These are phyloP conservation scores for Alentia gelatinosa DNA, from an alignment of 2,888 invertebrate species.

Conservation along the genomic window DNA sequence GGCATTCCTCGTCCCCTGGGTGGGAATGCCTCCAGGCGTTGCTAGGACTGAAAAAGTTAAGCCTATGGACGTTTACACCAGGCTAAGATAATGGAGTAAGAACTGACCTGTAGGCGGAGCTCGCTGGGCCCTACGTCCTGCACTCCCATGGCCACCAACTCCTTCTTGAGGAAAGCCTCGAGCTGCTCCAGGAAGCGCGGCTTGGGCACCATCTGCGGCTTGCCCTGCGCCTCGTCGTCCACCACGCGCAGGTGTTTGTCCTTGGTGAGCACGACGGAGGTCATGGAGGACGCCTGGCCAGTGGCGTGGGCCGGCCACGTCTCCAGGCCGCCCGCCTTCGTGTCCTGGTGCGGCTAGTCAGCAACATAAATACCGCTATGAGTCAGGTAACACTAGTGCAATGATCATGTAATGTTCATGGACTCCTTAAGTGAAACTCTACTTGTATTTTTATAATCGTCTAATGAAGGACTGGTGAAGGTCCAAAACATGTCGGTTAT, in stretches of 20 bases:
- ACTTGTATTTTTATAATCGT: too few species aligned
- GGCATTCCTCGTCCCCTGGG: too few species aligned
- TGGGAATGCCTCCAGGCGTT: too few species aligned
- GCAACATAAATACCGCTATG: too few species aligned
- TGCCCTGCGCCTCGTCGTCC: constrained; percentile 76
- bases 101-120: constrained; percentile 78
- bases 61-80: too few species aligned
- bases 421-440: too few species aligned
- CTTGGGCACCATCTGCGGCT: constrained; percentile 77
- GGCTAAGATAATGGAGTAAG: too few species aligned
- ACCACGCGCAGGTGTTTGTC: constrained; percentile 76
- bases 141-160: constrained; percentile 76
- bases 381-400: too few species aligned
- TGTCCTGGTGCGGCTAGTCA: constrained; percentile 77
- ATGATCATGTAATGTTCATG: too few species aligned
- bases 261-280: constrained; percentile 75
- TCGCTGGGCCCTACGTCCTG: constrained; percentile 77
- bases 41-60: too few species aligned
- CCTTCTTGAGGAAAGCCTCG: constrained; percentile 78
- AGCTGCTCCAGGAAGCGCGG: constrained; percentile 79
- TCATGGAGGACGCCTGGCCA: constrained; percentile 71
- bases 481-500: too few species aligned
- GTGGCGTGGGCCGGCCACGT: constrained; percentile 81
- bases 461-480: too few species aligned
- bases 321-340: constrained; percentile 77